Base-by-base conservation (phyloP, 1,140 invertebrate genomes). In the Papilio polyxenes region DNA sequence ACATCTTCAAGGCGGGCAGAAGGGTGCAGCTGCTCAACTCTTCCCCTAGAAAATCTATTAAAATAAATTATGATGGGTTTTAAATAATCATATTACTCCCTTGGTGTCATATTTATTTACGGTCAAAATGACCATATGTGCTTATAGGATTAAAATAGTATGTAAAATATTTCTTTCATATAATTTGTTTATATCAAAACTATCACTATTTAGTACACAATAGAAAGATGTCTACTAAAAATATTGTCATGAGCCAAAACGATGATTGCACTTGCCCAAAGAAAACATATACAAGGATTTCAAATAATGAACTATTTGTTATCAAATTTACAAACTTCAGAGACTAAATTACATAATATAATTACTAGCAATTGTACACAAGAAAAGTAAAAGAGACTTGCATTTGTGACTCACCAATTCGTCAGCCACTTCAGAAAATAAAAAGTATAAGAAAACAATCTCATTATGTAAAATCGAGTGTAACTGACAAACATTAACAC, bases 211-310 rank as follows among this genome's bases (percentile, higher is more conserved):
- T 44, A 44, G 40, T 44, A 7, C 7, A 44, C 40, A 44, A 44
- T 44, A 7, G n/a, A 20, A 59, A 59, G 9, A 53, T 53, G 51
- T 59, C 56, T 59, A 40, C 11, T 17, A 72, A 11, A 72, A 72
- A 72, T 62, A 62, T 65, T 65, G 62, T 65, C 23, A 65, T 10
- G 13, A 65, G 3, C 62, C 13, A 15, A 72, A 56, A 17, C 5
- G 15, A 72, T 40, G 5, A 72, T 72, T 72, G 65, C 65, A 72
- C 65, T 72, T 72, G 13, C 65, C 62, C 65, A 72, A 3, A 31
- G 23, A 72, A 37, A 15, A 40, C 31, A 1, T 37, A 1, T 37
- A 3, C n/a, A 69, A 69, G 5, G 17, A n/a, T 20, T 20, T n/a
- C 13, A 37, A 69, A 11, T 15, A 11, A 9, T 10, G 11, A 31